A percentile compares a stretch with the other conserved stretches of the same genome.
These are phyloP conservation scores for Paedocypris sp. DNA, from an alignment of 2,113 vertebrate genomes.

Conservation along the genomic window DNA sequence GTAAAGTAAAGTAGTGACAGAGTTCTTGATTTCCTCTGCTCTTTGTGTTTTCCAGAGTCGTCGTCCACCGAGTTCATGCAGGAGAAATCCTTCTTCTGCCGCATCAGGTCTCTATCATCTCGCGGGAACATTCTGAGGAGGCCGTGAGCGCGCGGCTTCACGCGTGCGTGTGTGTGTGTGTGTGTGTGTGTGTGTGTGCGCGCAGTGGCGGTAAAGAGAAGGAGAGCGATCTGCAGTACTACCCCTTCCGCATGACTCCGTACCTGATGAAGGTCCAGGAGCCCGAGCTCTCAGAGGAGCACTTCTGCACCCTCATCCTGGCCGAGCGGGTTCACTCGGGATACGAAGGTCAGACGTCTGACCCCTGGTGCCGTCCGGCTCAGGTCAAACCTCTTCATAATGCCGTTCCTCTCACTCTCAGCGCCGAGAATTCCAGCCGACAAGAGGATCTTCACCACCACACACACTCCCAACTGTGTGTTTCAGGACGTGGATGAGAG, in stretches of 20 bases:
- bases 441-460: slow-evolving; percentile 91
- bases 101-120: slow-evolving; percentile 78
- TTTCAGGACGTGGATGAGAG: slow-evolving; percentile 91
- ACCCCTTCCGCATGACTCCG: slow-evolving; percentile 75
- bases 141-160: slow-evolving; percentile 88
- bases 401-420: slow-evolving; percentile 37
- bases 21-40: slow-evolving; percentile 11
- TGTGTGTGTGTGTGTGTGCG: neutral
- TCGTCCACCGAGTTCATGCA: slow-evolving; percentile 73
- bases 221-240: slow-evolving; percentile 56
- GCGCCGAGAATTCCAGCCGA: slow-evolving; percentile 86
- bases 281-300: slow-evolving; percentile 48
- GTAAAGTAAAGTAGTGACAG: no score
- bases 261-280: slow-evolving; percentile 69
- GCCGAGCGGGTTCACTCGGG: slow-evolving; percentile 78
- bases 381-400: no score
- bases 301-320: slow-evolving; percentile 71
- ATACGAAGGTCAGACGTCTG: slow-evolving; percentile 74
- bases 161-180: slow-evolving; percentile 51
- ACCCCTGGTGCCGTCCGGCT: no score
- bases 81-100: slow-evolving; percentile 94
- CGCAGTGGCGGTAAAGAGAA: slow-evolving; percentile 55
- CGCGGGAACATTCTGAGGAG: slow-evolving; percentile 82
- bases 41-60: slow-evolving; percentile 57
- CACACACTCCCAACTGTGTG: slow-evolving; percentile 81